Percentiles rank a stretch among this genome's conserved stretches.
Conservation (phyloP, 2,888 invertebrate genomes). For the Plemyria rubiginata region DNA sequence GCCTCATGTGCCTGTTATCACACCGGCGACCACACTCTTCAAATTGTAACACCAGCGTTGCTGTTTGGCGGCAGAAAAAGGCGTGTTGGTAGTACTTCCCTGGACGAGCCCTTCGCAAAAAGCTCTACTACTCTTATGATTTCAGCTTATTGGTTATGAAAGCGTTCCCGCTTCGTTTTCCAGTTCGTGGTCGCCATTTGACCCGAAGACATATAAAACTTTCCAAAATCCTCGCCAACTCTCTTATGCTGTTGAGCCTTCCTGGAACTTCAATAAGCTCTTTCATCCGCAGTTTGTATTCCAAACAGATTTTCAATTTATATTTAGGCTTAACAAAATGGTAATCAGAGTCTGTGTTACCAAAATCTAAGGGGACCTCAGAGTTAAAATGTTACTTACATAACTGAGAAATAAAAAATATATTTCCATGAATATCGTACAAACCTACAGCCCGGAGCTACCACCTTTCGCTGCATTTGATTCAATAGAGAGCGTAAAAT, state of each 20-base stretch:
- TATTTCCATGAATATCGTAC: no score
- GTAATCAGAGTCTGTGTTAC: conserved; percentile 47
- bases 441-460: no score
- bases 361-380: conserved; percentile 40
- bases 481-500: conserved; percentile 27
- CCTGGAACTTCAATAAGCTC: neutral
- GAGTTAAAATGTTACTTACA: neutral
- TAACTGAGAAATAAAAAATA: neutral
- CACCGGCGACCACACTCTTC: no score
- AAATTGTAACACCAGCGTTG: no score
- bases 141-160: no score
- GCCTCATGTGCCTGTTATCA: no score
- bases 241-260: neutral
- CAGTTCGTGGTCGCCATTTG: no score
- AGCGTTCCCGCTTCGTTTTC: no score
- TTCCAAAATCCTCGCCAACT: neutral
- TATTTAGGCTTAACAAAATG: conserved; percentile 38
- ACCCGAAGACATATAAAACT: neutral
- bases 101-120: no score
- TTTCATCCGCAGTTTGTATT: conserved; percentile 23
- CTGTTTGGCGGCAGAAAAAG: no score
- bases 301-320: conserved; percentile 27
- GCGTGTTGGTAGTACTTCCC: no score
- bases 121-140: no score
- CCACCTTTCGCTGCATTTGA: conserved; percentile 15